Base-by-base conservation (phyloP, 2,113 vertebrate species). In the Vanacampus margaritifer region DNA sequence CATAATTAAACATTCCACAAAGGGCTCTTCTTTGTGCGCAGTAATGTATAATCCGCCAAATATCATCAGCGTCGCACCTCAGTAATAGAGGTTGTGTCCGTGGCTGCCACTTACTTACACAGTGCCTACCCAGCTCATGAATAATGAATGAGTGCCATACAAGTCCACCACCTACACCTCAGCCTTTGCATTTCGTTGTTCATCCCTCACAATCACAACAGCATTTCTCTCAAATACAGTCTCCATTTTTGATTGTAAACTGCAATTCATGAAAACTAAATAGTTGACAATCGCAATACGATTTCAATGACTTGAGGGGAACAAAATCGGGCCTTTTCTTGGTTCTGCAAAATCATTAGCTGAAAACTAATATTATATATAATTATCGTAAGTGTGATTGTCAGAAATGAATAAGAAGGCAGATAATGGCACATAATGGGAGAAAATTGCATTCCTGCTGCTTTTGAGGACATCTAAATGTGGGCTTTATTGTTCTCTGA, bases 391-490 rank as follows among this genome's bases (percentile, higher is more conserved):
- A 53, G 60, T 58, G 71, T 63, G 45, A n/a, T 26, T 21, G 6
- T n/a, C 50, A 46, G 16, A 45, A 66, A 36, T 51, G 19, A 54
- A 61, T 32, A n/a, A 65, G 72, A 73, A 70, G 76, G 73, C 64
- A 78, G 58, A 62, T 57, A 79, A 66, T 60, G 77, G 51, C 48
- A 36, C 69, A 71, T 57, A 80, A 69, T 62, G 41, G 73, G 67
- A 28, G 24, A 56, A 71, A 75, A 68, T 80, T 64, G 65, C 87
- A 85, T 83, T 86, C 74, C 56, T 78, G 58, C 48, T 87, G 84
- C 68, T 73, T 79, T 71, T 86, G 86, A 89, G 89, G 84, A 91
- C 90, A 85, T 92, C 88, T 90, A 87, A 82, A 78, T 80, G 91
- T 91, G 87, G 90, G 91, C 74, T 69, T 77, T 62, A 87, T 89